Percentiles rank a stretch among this genome's conserved stretches.
phyloP scores from a whole-genome alignment of 2,113 vertebrate species.

The Pagrus major region DNA sequence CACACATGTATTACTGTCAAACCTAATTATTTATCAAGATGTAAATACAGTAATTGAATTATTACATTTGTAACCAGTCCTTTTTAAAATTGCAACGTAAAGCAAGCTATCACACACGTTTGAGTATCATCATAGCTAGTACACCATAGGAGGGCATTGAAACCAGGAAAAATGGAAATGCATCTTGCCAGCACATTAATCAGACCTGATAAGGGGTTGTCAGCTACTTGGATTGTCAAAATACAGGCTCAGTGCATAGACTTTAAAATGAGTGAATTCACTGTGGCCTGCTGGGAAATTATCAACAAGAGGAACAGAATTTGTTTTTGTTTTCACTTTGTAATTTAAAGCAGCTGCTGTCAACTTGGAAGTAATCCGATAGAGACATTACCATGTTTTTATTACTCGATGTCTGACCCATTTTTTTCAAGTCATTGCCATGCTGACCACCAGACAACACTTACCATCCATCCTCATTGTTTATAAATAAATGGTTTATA shows the following conservation, averaged over 20 bases:
- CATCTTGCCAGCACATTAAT: conserved; percentile 22
- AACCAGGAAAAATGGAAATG: conserved; percentile 14
- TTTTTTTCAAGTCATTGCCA: background rate
- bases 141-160: background rate
- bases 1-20: background rate
- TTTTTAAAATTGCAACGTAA: background rate
- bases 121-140: background rate
- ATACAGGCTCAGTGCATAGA: background rate
- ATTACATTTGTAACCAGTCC: no score
- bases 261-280: conserved; percentile 23
- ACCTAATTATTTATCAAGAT: background rate
- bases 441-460: background rate
- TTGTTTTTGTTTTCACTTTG: conserved; percentile 13
- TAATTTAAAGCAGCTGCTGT: conserved; percentile 9
- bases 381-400: background rate
- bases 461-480: background rate
- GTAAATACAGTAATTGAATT: no score
- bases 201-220: conserved; percentile 19
- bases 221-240: background rate
- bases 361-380: background rate
- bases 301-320: background rate
- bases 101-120: background rate
- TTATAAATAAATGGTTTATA: background rate
- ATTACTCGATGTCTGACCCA: background rate
- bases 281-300: background rate